A percentile compares a stretch with the other conserved stretches of the same genome.
These are phyloP conservation scores for Lissocephala sabroskyi DNA, from an alignment of 2,888 invertebrate genomes.

Conservation along the genomic window DNA sequence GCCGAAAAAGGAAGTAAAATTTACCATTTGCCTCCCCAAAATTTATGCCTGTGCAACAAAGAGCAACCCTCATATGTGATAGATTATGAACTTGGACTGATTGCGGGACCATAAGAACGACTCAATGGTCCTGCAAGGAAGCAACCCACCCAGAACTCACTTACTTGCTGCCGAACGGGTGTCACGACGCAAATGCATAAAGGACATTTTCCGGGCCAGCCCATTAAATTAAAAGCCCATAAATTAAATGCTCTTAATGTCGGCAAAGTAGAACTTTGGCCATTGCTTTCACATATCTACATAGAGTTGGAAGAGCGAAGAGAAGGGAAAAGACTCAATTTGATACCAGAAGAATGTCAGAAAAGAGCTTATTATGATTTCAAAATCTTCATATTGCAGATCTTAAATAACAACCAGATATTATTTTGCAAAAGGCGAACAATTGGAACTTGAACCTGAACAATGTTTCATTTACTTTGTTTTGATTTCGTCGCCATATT, in stretches of 20 bases:
- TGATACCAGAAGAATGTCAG: too few relatives aligned
- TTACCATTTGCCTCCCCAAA: slow-evolving; percentile 44
- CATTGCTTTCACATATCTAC: too few relatives aligned
- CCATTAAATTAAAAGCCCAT: slow-evolving; percentile 72
- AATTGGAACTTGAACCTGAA: too few relatives aligned
- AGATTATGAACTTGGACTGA: slow-evolving; percentile 48
- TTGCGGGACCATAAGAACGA: slow-evolving; percentile 35
- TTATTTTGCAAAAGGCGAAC: too few relatives aligned
- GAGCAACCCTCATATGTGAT: slow-evolving; percentile 47
- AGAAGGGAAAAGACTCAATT: too few relatives aligned
- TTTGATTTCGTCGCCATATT: too few relatives aligned
- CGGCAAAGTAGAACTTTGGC: slow-evolving; percentile 55
- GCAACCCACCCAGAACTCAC: slow-evolving; percentile 40
- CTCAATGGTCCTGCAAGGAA: slow-evolving; percentile 17
- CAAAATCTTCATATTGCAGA: too few relatives aligned
- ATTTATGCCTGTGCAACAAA: slow-evolving; percentile 37
- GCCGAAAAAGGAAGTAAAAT: slow-evolving; percentile 21
- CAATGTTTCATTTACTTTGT: too few relatives aligned
- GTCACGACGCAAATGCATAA: slow-evolving; percentile 4
- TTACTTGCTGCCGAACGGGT: slow-evolving; percentile 32
- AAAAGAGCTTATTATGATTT: too few relatives aligned
- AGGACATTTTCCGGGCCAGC: slow-evolving; percentile 40
- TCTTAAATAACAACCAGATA: too few relatives aligned
- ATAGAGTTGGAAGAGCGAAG: too few relatives aligned
- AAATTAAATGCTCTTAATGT: slow-evolving; percentile 69